phyloP scores from a whole-genome alignment of 2,113 vertebrate species.

The Morone saxatilis region DNA sequence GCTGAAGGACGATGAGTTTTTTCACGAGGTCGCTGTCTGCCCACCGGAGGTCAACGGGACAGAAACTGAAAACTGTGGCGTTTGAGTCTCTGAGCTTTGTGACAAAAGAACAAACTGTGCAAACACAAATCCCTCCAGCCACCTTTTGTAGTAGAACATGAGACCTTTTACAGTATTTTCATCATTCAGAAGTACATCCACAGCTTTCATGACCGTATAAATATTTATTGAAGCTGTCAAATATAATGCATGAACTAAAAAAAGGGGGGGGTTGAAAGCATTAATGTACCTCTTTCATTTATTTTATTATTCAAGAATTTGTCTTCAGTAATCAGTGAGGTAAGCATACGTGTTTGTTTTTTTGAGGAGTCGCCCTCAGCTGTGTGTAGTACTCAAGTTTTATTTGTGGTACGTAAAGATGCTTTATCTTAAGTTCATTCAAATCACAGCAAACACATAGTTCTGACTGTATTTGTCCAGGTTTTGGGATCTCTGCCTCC shows the following conservation, averaged over 20 bases:
- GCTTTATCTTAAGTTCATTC: neutral
- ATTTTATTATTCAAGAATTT: conserved; percentile 14
- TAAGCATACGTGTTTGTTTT: neutral
- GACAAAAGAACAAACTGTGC: conserved; percentile 28
- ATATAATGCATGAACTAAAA: conserved; percentile 61
- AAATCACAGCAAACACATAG: neutral
- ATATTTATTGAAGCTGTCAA: conserved; percentile 69
- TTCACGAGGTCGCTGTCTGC: conserved; percentile 83
- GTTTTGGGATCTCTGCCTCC: neutral
- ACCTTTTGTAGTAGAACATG: neutral
- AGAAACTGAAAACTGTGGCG: conserved; percentile 84
- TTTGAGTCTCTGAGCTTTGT: conserved; percentile 75
- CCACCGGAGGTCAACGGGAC: conserved; percentile 85
- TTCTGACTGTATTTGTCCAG: neutral
- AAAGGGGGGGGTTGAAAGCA: neutral
- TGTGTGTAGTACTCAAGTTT: neutral
- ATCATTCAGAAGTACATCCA: neutral
- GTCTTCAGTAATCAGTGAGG: conserved; percentile 7
- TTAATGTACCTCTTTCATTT: conserved; percentile 28
- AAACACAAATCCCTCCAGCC: conserved; percentile 1
- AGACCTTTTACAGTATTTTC: conserved; percentile 29
- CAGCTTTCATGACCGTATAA: neutral
- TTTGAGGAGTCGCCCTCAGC: conserved; percentile 1
- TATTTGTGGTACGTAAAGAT: conserved; percentile 26
- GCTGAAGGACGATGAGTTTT: conserved; percentile 95